Base-by-base conservation (phyloP, 1,140 invertebrate genomes). In the Tenebrio molitor region DNA sequence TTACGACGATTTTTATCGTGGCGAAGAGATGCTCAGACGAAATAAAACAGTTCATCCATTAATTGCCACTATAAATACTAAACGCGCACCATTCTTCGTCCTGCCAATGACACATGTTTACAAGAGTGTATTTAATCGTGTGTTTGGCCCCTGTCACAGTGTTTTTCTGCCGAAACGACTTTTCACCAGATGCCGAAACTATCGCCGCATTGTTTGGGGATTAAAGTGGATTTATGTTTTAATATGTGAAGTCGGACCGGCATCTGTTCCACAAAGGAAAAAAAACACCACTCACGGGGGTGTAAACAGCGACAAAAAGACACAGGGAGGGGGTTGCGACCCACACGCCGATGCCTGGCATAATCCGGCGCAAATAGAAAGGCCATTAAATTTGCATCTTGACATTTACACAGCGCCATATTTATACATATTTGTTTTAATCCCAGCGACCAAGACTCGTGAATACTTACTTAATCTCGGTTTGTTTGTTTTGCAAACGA, bases 61-160 rank as follows among this genome's bases (percentile, higher is more conserved):
- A 72, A 72, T 72, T 72, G 34, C 63, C 16, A 67, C 71, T 72
- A 73, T 73, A 73, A 73, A 73, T 69, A 69, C 65, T 69, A 10
- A 69, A 63, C 17, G 53, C 66, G 15, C 36, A 53, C 50, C 66
- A 69, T 73, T 69, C 67, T 73, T 73, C 36, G 65, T 29, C n/a
- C 63, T 41, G 34, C 29, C 68, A 71, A 67, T 74, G 69, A 71
- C 73, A 71, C 62, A 41, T 74, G 72, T 71, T 71, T 74, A 74
- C 72, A 71, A 71, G 36, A 16, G 17, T 19, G 15, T 44, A 16
- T 74, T 74, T 68, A 71, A 71, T 70, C 34, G 66, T 44, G 25
- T 34, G 4, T 41, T 44, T 23, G n/a, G 36, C 19, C 44, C 12
- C 42, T 42, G 64, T 19, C 19, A 23, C 15, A 15, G 21, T 14